Conservation (phyloP, 2,888 invertebrate genomes). For the Theodoxus fluviatilis region DNA sequence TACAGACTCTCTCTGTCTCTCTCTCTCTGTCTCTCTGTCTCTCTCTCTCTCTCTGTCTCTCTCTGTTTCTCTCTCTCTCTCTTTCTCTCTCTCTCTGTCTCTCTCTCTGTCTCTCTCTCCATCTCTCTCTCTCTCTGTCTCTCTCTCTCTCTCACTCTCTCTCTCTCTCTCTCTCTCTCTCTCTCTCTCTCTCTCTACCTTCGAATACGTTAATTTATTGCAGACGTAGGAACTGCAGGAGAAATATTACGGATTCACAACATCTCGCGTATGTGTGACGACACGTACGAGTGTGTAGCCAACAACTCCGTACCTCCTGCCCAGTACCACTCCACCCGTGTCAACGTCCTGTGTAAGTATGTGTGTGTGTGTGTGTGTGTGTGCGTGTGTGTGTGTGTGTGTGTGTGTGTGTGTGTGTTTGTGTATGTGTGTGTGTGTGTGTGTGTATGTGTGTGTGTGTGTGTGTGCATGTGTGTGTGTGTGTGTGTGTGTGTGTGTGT, state of each 20-base stretch:
- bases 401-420: constrained; percentile 11
- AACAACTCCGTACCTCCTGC: constrained; percentile 91
- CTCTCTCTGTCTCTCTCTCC: too few relatives aligned
- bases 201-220: not conserved
- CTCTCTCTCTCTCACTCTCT: too few relatives aligned
- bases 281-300: constrained; percentile 78
- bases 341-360: constrained; percentile 75
- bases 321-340: constrained; percentile 85
- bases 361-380: constrained; percentile 18
- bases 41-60: too few relatives aligned
- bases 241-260: constrained; percentile 76
- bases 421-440: not conserved
- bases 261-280: constrained; percentile 87
- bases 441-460: constrained; percentile 15
- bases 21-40: too few relatives aligned
- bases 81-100: too few relatives aligned
- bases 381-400: constrained; percentile 13
- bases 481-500: not conserved
- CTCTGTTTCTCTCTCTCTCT: too few relatives aligned
- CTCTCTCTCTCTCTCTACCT: too few relatives aligned
- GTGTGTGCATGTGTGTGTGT: constrained; percentile 18
- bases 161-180: too few relatives aligned
- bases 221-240: constrained; percentile 73
- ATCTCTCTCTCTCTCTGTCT: too few relatives aligned
- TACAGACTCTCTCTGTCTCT: too few relatives aligned